A percentile compares a stretch with the other conserved stretches of the same genome.
phyloP scores from a whole-genome alignment of 64 coral and sea anemone genomes.

The Actinia equina region DNA sequence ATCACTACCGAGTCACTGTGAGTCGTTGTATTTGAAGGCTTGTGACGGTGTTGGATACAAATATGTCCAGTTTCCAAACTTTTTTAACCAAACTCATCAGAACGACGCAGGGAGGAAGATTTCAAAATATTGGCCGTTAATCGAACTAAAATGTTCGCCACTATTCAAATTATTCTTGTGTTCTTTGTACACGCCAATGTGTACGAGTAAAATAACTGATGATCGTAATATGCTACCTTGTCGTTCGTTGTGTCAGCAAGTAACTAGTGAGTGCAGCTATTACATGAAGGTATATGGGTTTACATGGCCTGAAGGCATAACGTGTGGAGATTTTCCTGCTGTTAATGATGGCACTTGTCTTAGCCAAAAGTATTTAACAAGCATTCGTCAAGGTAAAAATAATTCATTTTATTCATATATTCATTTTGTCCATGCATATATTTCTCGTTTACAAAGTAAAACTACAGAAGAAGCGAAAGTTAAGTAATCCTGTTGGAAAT shows the following conservation, averaged over 20 bases:
- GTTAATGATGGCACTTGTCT: neutral
- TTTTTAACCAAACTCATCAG: conserved; percentile 14
- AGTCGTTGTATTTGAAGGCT: neutral
- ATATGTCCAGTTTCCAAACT: conserved; percentile 29
- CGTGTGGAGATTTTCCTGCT: conserved; percentile 27
- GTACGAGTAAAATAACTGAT: neutral
- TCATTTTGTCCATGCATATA: no score
- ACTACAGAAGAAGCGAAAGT: no score
- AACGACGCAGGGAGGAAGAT: conserved; percentile 11
- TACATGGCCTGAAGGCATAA: conserved; percentile 33
- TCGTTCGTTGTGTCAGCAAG: conserved; percentile 27
- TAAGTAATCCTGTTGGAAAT: no score
- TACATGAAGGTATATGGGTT: conserved; percentile 18
- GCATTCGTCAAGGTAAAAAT: neutral
- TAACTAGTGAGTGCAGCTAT: conserved; percentile 13
- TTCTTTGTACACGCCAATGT: conserved; percentile 39
- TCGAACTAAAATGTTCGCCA: conserved; percentile 43
- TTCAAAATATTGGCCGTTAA: conserved; percentile 25
- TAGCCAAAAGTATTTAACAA: neutral
- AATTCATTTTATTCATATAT: neutral
- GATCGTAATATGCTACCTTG: neutral
- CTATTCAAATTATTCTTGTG: conserved; percentile 25
- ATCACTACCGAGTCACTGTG: neutral
- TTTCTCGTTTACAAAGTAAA: no score
- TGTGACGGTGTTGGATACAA: conserved; percentile 29